Evolutionary conservation across 2,888 invertebrate species (phyloP), one percentile per base, ranked within the genome.

Genomic region (Metacarcinus magister): DNA sequence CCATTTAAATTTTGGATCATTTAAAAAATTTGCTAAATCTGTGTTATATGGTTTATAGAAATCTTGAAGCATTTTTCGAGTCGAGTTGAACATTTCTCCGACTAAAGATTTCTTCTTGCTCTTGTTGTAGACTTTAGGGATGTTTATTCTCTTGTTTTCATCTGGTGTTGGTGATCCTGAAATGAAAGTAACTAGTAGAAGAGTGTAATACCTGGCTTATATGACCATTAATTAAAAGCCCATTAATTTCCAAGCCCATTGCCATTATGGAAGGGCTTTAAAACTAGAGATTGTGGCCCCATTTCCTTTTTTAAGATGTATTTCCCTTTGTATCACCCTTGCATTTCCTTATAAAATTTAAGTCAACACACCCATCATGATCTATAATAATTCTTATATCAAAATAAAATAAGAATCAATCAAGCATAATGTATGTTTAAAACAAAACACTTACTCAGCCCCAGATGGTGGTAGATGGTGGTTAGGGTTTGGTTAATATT

Each of bases 1-100:
- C 96, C 96, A 96, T 2, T 60, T 67, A 87, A 94, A 96, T 60
- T 75, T 95, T 13, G 95, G 43, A 23, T 95, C 92, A n/a, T 92
- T 23, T 16, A 96, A 48, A 75, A 96, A 75, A 2, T 16, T 32
- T 16, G 95, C 96, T 60, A 96, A 91, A 44, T 92, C 95, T 39
- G 7, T 32, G 87, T 96, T 96, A 67, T 93, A 96, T 16, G 93
- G 95, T 54, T 89, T 75, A 82, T 95, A 96, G 60, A 96, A 96
- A 46, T 94, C 48, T 60, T 16, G 23, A 32, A 96, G 96, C 2
- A 95, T 46, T 16, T 91, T 32, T 32, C 60, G 48, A 5, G 96
- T 96, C 28, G 95, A 87, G 44, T 94, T 54, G 16, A 96, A 92
- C 95, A 96, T 96, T 32, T 48, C 54, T 32, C 94, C 92, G 3